Base-by-base conservation (phyloP, 2,888 invertebrate genomes). In the Catotricha subobsoleta region DNA sequence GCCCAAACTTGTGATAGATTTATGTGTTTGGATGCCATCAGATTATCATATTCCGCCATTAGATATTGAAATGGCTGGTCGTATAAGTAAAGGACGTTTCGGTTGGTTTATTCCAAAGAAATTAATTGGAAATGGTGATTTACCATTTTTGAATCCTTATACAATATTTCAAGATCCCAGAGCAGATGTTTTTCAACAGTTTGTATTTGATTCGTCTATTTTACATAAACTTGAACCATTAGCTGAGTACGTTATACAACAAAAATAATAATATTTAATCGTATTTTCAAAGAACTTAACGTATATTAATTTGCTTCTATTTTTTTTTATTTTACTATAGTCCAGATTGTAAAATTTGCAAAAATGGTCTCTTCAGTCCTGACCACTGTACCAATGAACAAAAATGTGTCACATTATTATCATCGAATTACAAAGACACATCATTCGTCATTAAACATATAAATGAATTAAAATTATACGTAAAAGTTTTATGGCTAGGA, bases 401-500 rank as follows among this genome's bases (percentile, higher is more conserved):
- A n/a, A n/a, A 44, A 8, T 71, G 71, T 49, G 68, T 63, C 0
- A 49, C 68, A 2, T 51, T 74, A 10, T 48, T 74, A 5, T 64
- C 72, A 2, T 64, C 69, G 15, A 53, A 65, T 42, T 62, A 61
- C 29, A 60, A 64, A 9, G 63, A 67, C 6, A 71, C 72, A 1
- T 53, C 54, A 5, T 74, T 74, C 48, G 65, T 77, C 2, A 62
- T 65, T 35, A 53, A 68, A 0, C 76, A 80, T 49, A 74, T 83
- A 30, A 56, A 66, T 10, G 62, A 68, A 42, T 61, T 74, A 40
- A 60, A 68, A 25, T 60, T 80, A 12, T 69, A 66, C 45, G 71
- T 80, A 1, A 74, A 72, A 52, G 72, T 83, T 0, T 63, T 72
- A 5, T 83, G 80, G 79, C 58, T 83, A 12, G 81, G 79, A 2